Base-by-base conservation (phyloP, 2,113 vertebrate genomes). In the Paracyprichromis sp. region DNA sequence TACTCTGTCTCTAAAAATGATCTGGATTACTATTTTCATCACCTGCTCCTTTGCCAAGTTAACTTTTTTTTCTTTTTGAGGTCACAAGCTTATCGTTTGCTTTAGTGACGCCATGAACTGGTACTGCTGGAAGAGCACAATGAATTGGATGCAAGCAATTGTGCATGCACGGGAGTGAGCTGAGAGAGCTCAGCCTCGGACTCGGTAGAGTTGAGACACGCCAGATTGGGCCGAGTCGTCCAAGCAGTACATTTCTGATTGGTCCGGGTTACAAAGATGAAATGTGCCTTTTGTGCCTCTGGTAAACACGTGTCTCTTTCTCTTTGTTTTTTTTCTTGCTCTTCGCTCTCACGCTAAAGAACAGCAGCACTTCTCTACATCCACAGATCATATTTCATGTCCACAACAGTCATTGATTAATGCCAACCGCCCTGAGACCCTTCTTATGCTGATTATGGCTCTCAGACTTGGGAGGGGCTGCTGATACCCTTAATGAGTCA, bases 61-160 rank as follows among this genome's bases (percentile, higher is more conserved):
- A 86, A 93, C 87, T 93, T 86, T 53, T 45, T 26, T 26, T 9
- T 73, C 36, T 45, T 73, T 86, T 34, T 86, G 84, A 21, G 17
- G 24, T 87, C 24, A 78, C 76, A 43, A 69, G 90, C 83, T 88
- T 83, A 90, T 91, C 78, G 45, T 93, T 92, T 92, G 82, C 66
- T 45, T 93, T 92, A 86, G 92, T 86, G 83, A 85, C 4, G 8
- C 34, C 13, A 31, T 87, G 84, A 88, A 92, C 86, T 79, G 86
- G 86, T 92, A 90, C 93, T 90, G 92, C 89, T 91, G 85, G 88
- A 85, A 82, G 88, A 93, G 89, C 90, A 89, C 89, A 81, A 90
- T 90, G 93, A 89, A 92, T 93, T 89, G 88, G 85, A 93, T 86
- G 88, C 83, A 80, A 92, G 90, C 87, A 89, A 93, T 94, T 89